phyloP scores from a whole-genome alignment of 2,888 invertebrate species.

The Fragum sueziense region DNA sequence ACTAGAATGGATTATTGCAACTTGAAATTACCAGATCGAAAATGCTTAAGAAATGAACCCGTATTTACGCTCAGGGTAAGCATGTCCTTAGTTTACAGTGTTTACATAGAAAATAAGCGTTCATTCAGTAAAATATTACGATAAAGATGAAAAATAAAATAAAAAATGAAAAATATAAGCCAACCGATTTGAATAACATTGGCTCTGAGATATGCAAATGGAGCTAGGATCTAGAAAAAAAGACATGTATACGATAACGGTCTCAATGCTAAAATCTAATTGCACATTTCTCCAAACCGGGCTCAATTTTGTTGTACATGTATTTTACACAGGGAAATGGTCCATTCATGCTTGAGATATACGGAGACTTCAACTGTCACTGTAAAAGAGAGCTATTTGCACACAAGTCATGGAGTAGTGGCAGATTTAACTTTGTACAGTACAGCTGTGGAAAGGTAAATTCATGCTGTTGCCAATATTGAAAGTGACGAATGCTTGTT shows the following conservation, averaged over 20 bases:
- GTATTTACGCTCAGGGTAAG: constrained; percentile 11
- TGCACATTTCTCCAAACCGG: too few relatives aligned
- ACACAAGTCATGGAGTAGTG: constrained; percentile 53
- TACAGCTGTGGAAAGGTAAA: constrained; percentile 61
- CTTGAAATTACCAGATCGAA: constrained; percentile 9
- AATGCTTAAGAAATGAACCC: constrained; percentile 8
- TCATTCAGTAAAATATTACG: neutral
- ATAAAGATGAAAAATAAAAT: too few relatives aligned
- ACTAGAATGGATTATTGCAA: constrained; percentile 9
- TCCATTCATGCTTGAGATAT: constrained; percentile 18
- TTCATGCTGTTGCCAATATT: too few relatives aligned
- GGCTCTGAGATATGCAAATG: too few relatives aligned
- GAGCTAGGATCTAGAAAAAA: too few relatives aligned
- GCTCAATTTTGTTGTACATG: too few relatives aligned
- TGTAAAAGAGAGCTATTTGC: constrained; percentile 53
- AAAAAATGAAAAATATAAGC: too few relatives aligned
- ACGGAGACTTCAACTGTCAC: constrained; percentile 35
- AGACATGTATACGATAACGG: too few relatives aligned
- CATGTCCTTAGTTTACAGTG: neutral
- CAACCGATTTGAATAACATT: too few relatives aligned
- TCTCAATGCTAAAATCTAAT: too few relatives aligned
- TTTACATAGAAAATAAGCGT: neutral
- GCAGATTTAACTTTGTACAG: constrained; percentile 47
- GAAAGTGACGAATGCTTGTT: too few relatives aligned
- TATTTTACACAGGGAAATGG: constrained; percentile 32